These are phyloP conservation scores for Pachycephala philippinensis DNA, from an alignment of 2,113 vertebrate genomes.

Conservation along the genomic window DNA sequence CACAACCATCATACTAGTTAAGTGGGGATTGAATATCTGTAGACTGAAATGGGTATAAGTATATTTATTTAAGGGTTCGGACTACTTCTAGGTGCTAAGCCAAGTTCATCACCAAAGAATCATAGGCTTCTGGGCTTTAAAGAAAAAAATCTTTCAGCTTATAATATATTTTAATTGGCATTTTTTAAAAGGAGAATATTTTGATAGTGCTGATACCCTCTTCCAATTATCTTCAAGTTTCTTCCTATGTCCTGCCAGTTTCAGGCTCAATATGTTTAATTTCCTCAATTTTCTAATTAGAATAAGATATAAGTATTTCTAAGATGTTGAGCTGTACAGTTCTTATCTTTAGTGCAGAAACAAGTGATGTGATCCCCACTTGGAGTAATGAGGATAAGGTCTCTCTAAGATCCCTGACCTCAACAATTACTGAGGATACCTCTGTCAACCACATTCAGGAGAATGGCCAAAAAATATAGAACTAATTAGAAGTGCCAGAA, in stretches of 20 bases:
- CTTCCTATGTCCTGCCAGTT: neutral
- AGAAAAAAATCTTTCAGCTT: neutral
- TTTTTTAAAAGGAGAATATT: neutral
- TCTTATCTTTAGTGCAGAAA: neutral
- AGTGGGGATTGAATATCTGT: neutral
- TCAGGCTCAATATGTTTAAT: neutral
- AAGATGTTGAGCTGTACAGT: neutral
- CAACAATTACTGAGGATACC: neutral
- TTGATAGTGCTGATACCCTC: neutral
- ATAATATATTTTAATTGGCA: neutral
- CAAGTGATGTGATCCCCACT: neutral
- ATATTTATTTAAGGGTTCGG: neutral
- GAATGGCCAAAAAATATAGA: neutral
- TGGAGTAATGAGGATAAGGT: neutral
- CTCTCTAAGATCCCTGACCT: neutral
- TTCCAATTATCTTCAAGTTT: neutral
- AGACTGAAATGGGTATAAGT: neutral
- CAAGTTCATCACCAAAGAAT: neutral
- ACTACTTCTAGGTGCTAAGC: neutral
- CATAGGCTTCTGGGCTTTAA: neutral
- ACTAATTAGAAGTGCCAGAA: neutral
- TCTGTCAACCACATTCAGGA: neutral
- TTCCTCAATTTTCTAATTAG: neutral
- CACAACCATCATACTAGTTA: neutral
- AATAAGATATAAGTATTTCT: neutral